Evolutionary conservation across 2,888 invertebrate species (phyloP), one percentile per base, ranked within the genome.

Genomic region (Lacanobia oleracea): DNA sequence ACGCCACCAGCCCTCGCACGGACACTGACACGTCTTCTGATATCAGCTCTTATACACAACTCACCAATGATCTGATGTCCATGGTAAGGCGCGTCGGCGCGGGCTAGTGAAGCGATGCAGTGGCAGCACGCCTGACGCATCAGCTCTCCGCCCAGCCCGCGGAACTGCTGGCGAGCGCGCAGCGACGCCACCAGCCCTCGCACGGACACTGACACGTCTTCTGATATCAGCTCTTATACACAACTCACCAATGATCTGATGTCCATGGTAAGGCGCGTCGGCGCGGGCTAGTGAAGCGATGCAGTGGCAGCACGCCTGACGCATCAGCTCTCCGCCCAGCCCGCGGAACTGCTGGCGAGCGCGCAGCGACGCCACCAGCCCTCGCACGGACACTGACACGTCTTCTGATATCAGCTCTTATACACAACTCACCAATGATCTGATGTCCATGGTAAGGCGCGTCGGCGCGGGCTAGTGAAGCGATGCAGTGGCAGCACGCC

Each of bases 311-410:
- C 98, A 98, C 33, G 98, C 98, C 88, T 98, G 98, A 75, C 98
- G 97, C 98, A 99, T 98, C 59, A 99, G 94, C 93, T 99, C 99
- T 0, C 99, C 99, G 71, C 99, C 99, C 84, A 98, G 95, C 0
- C 99, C 98, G 87, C 97, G 96, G 89, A 98, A 97, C 91, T 98
- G 97, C 59, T 97, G 97, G 37, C 97, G 96, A 65, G 96, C 94
- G 57, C 97, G 96, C 77, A 98, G 96, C 8, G 91, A 92, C 0
- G 95, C 93, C 6, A 97, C 96, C 69, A 98, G 90, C 43, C 93
- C 93, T 27, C 96, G 93, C 2, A 97, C 96, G 18, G 94, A 88
- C 2, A 91, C 84, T n/a, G n/a, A n/a, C n/a, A n/a, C n/a, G n/a
- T n/a, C n/a, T n/a, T n/a, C n/a, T n/a, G n/a, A n/a, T n/a, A n/a